Conservation (phyloP, 2,888 invertebrate species). For the Papilio protenor region DNA sequence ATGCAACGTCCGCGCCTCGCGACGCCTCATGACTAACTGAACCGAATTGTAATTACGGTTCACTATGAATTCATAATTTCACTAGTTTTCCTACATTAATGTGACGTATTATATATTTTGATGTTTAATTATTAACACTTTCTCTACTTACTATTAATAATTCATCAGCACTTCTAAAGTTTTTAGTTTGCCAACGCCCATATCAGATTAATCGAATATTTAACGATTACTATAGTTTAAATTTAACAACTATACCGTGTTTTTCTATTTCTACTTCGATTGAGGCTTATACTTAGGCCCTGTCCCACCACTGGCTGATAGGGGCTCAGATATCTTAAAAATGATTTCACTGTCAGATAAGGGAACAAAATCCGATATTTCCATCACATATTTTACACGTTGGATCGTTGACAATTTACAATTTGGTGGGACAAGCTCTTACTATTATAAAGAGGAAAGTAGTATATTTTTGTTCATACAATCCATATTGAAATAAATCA, state of each 20-base stretch:
- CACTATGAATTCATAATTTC: conserved; percentile 57
- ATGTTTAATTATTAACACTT: conserved; percentile 39
- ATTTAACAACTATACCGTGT: neutral
- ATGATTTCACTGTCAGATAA: no score
- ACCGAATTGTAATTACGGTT: conserved; percentile 76
- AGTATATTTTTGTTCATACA: no score
- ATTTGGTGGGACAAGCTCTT: no score
- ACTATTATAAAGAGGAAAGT: no score
- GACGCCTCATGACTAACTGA: conserved; percentile 73
- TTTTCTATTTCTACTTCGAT: neutral
- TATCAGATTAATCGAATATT: no score
- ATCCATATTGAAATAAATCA: no score
- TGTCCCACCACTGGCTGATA: no score
- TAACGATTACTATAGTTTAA: no score
- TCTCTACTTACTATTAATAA: neutral
- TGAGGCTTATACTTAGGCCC: neutral
- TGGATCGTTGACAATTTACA: no score
- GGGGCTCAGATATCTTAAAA: no score
- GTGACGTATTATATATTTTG: conserved; percentile 31
- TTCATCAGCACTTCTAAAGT: neutral
- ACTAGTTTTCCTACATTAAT: conserved; percentile 39
- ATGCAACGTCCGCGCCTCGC: conserved; percentile 68
- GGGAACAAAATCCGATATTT: no score
- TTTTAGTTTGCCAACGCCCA: neutral
- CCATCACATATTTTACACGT: no score